Base-by-base conservation (phyloP, 2,113 vertebrate species). In the Pogona vitticeps region DNA sequence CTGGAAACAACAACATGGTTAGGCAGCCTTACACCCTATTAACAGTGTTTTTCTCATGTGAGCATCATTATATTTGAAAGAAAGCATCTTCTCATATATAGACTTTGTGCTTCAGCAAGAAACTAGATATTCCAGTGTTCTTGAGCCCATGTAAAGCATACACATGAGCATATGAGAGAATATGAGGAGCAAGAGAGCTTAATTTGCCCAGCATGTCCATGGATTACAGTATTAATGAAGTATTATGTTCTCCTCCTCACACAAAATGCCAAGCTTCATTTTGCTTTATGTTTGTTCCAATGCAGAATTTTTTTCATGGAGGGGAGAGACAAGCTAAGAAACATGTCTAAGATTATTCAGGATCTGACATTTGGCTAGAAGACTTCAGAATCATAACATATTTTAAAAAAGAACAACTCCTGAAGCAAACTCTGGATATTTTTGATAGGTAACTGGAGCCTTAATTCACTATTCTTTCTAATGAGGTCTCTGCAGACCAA, bases 401-500 rank as follows among this genome's bases (percentile, higher is more conserved):
- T n/a, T 38, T 58, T 81, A 67, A 38, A 46, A 88, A 83, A 72
- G 56, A 4, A 17, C n/a, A n/a, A n/a, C n/a, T 58, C 23, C 68
- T 63, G 21, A 10, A 88, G 23, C n/a, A 65, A 83, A 61, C n/a
- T 14, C 26, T 52, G 63, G 36, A 33, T 38, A 73, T 65, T 86
- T 86, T 65, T 20, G 40, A 87, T 26, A 61, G 31, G 18, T 63
- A 65, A 65, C n/a, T 38, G 38, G 28, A 28, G 5, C 13, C 26
- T 72, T 52, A 56, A 46, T 72, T 73, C 42, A 80, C 72, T 80
- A 84, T 38, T 84, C 40, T 72, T 13, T 79, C 58, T 84, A 80
- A 84, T 88, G 68, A 80, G 67, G 3, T 83, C 76, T 63, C 76
- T 83, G 26, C 21, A 79, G 31, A 21, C 76, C n/a, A 73, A 63